Evolutionary conservation across 2,797 vertebrate genomes (phyloP).

Genomic region (Chaenodraco wilsoni): DNA sequence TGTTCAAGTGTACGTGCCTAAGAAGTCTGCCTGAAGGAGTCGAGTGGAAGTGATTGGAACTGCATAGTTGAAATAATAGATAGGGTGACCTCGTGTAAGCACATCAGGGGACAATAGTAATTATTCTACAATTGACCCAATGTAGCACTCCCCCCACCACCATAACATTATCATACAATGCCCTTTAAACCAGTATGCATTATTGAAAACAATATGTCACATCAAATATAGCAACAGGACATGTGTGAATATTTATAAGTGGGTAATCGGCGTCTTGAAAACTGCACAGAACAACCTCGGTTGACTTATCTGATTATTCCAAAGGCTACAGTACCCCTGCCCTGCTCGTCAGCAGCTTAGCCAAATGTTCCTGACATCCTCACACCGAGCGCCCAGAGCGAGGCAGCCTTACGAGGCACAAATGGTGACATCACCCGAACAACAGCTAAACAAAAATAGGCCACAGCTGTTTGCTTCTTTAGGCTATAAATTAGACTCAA

Average conservation of each 20-base stretch:
- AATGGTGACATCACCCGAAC: slow-evolving; percentile 85
- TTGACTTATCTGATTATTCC: slow-evolving; percentile 65
- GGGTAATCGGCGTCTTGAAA: slow-evolving; percentile 54
- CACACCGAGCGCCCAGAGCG: slow-evolving; percentile 83
- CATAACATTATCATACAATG: background rate
- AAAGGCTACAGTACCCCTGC: slow-evolving; percentile 63
- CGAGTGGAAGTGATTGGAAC: background rate
- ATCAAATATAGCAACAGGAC: slow-evolving; percentile 16
- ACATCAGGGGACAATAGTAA: background rate
- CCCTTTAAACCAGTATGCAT: slow-evolving; percentile 13
- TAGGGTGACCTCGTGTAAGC: background rate
- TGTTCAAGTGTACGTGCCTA: background rate
- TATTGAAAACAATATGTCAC: slow-evolving; percentile 15
- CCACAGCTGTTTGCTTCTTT: slow-evolving; percentile 92
- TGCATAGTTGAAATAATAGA: background rate
- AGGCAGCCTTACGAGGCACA: slow-evolving; percentile 86
- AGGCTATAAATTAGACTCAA: slow-evolving; percentile 93
- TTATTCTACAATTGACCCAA: background rate
- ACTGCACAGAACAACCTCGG: slow-evolving; percentile 43
- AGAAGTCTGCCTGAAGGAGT: background rate
- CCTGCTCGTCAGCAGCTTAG: slow-evolving; percentile 70
- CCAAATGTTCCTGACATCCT: slow-evolving; percentile 83
- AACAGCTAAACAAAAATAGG: slow-evolving; percentile 88
- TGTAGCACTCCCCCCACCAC: background rate
- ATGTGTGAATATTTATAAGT: slow-evolving; percentile 59